Percentiles rank a stretch among this genome's conserved stretches.
Conservation (phyloP, 2,113 vertebrate species). For the Gallinago media region DNA sequence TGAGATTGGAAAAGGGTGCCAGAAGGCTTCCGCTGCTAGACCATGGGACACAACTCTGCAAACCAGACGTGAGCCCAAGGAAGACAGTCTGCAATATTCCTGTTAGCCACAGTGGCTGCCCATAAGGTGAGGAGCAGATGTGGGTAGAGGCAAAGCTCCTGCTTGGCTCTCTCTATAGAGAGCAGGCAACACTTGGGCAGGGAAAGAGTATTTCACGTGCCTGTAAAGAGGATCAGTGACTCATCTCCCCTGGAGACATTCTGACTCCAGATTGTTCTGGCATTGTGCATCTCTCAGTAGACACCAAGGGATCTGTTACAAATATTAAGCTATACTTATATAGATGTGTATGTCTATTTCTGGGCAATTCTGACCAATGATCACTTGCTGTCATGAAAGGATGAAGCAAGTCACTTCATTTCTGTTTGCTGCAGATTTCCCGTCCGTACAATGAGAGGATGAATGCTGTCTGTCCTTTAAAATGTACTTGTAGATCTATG, state of each 20-base stretch:
- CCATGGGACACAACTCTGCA: neutral
- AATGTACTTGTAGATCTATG: neutral
- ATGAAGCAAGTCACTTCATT: neutral
- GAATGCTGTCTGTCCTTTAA: neutral
- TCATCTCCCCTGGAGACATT: neutral
- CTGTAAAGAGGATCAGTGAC: neutral
- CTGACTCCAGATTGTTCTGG: neutral
- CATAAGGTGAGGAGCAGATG: neutral
- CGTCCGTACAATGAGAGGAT: accelerated
- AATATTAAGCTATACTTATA: neutral
- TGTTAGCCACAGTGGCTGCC: neutral
- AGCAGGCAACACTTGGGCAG: neutral
- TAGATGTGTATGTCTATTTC: neutral
- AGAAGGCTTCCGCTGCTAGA: neutral
- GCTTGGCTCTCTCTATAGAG: neutral
- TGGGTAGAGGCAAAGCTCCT: neutral
- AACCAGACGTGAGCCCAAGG: neutral
- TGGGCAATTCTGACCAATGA: neutral
- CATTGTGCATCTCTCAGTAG: neutral
- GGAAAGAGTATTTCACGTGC: neutral
- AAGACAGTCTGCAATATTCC: neutral
- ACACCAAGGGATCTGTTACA: neutral
- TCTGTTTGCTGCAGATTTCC: neutral
- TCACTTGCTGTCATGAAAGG: neutral
- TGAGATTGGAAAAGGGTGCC: neutral